Evolutionary conservation across 2,797 vertebrate genomes (phyloP), one percentile per base, ranked within the genome.

Genomic region (Champsocephalus esox): DNA sequence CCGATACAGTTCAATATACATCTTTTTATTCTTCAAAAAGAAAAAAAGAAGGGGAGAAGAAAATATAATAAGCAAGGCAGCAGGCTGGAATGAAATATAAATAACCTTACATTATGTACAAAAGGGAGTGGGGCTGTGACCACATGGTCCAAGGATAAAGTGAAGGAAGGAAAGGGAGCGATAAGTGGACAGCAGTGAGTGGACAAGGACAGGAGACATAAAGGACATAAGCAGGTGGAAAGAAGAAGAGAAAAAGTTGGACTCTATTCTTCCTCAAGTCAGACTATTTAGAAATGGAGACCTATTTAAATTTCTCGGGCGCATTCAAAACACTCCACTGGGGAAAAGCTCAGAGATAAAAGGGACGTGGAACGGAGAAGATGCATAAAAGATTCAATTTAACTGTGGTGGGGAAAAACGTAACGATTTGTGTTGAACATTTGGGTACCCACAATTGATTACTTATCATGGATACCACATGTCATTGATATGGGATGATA

Each of bases 81-180:
- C 79, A 81, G 84, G 92, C 85, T 92, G 84, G 84, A 94, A 94
- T 90, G 88, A 93, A 93, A 90, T 94, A 95, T 96, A 96, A 95
- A 95, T 95, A 95, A 94, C 85, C 88, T 91, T 93, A 94, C 91
- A 91, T 86, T 95, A 95, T 95, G 92, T 95, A 95, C 94, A 96
- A 93, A 91, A 86, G 89, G 81, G 81, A 81, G 75, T 71, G 72
- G 85, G 85, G 70, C 32, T 70, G 75, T 72, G 81, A 88, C 80
- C 77, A 73, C 70, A 77, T 59, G 66, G 75, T 80, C 72, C 24
- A 48, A 79, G 44, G 52, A 75, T 59, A 66, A 83, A 83, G 64
- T 62, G 57, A 80, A 71, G 58, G 43, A 64, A 51, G 60, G 57
- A 73, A 56, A 72, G 68, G 55, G 58, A 71, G 79, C 14, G 17